Evolutionary conservation across 2,113 vertebrate species (phyloP).

Genomic region (Pseudonaja textilis): DNA sequence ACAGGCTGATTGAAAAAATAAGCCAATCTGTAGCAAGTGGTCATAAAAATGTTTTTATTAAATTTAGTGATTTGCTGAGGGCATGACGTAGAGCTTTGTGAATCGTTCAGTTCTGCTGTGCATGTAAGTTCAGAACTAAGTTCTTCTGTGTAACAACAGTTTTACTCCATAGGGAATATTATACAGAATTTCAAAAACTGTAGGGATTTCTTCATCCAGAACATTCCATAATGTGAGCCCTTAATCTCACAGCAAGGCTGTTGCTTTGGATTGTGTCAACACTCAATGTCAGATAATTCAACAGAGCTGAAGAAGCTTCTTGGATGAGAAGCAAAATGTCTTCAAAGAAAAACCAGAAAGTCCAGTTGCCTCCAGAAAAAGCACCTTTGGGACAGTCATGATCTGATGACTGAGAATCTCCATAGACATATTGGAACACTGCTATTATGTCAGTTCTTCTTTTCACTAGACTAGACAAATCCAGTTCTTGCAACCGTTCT

Average conservation of each 20-base stretch:
- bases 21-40: not conserved
- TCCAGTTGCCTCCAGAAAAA: too few relatives aligned
- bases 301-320: too few relatives aligned
- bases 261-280: not conserved
- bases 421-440: too few relatives aligned
- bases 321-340: too few relatives aligned
- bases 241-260: not conserved
- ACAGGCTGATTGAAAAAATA: not conserved
- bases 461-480: too few relatives aligned
- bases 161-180: not conserved
- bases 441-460: too few relatives aligned
- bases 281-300: not conserved
- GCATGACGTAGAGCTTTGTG: not conserved
- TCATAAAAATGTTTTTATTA: not conserved
- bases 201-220: not conserved
- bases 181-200: not conserved
- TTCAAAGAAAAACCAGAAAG: too few relatives aligned
- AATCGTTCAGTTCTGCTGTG: not conserved
- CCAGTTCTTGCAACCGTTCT: too few relatives aligned
- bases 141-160: not conserved
- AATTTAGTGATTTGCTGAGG: not conserved
- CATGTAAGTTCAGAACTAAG: not conserved
- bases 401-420: too few relatives aligned
- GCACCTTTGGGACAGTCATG: too few relatives aligned
- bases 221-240: not conserved